Evolutionary conservation across 1,140 invertebrate species (phyloP), one percentile per base, ranked within the genome.

Genomic region (Drosophila prosaltans): DNA sequence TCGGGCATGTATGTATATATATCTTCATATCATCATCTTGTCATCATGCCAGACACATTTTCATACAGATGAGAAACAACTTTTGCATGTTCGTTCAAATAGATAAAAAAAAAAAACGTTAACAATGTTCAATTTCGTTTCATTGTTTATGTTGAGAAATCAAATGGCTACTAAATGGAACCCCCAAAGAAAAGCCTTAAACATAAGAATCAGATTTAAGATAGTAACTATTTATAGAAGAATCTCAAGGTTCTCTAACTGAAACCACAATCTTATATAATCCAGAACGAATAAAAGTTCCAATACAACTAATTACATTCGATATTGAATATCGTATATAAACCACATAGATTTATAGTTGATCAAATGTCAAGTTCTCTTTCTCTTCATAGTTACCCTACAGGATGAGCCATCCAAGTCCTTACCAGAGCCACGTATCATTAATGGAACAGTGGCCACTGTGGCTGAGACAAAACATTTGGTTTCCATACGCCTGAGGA

Each of bases 401-500:
- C 26, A 63, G 3, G 30, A 48, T 2, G 41, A 5, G 10, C 11
- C 58, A 1, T 26, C 24, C 9, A 21, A 3, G 21, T 9, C 45
- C 3, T 26, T 24, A 26, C 74, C 65, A 7, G 60, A 76, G 55
- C 48, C 85, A 11, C 81, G 91, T 4, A 92, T 92, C 11, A 92
- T 92, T 45, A 91, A 92, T 70, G 91, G 91, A 0, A 84, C 74
- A 9, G 9, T 63, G 3, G 91, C 91, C 6, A 65, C 9, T 1
- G 28, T 62, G 8, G 63, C 62, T 0, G 72, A 90, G 24, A 72
- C 85, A 0, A 90, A 91, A 60, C 81, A 85, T 54, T 48, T 89
- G 40, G 94, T 90, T 2, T 92, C 91, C 45, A 92, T 92, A 4
- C 72, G 91, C 6, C 65, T 92, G n/a, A 72, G 65, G 8, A 60